phyloP scores from a whole-genome alignment of 1,140 invertebrate species.

The Lanistes nyassanus region DNA sequence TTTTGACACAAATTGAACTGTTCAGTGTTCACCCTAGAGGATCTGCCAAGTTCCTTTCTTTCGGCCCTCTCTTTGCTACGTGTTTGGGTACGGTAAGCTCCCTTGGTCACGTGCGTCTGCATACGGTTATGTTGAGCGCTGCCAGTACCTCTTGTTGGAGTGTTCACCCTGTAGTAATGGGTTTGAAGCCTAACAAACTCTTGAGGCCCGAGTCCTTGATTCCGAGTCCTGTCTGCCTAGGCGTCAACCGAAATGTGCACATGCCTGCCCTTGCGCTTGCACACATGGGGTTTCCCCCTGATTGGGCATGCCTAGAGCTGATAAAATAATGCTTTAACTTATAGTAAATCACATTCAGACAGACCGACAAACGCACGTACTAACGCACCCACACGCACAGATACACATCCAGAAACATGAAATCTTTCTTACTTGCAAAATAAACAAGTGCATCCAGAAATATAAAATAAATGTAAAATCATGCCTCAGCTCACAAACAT shows the following conservation, averaged over 20 bases:
- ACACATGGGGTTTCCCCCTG: slow-evolving; percentile 3
- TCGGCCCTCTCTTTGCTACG: no score
- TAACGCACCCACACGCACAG: slow-evolving; percentile 6
- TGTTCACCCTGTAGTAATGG: no score
- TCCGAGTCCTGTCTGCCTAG: background rate
- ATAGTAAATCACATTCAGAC: background rate
- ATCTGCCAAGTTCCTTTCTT: no score
- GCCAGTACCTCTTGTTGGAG: no score
- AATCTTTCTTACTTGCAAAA: background rate
- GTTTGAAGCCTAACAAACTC: no score
- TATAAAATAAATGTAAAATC: background rate
- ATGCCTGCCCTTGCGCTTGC: slow-evolving; percentile 4
- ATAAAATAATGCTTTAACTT: background rate
- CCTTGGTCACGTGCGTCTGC: no score
- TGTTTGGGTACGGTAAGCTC: no score
- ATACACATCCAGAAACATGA: background rate
- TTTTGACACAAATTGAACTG: no score
- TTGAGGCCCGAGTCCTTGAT: no score
- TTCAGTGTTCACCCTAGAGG: no score
- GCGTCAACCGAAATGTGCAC: background rate
- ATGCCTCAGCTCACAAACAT: background rate
- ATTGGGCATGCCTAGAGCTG: background rate
- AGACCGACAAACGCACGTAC: background rate
- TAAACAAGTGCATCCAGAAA: background rate
- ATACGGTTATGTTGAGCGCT: no score